phyloP scores from a whole-genome alignment of 1,140 invertebrate genomes.

The Pissodes strobi region DNA sequence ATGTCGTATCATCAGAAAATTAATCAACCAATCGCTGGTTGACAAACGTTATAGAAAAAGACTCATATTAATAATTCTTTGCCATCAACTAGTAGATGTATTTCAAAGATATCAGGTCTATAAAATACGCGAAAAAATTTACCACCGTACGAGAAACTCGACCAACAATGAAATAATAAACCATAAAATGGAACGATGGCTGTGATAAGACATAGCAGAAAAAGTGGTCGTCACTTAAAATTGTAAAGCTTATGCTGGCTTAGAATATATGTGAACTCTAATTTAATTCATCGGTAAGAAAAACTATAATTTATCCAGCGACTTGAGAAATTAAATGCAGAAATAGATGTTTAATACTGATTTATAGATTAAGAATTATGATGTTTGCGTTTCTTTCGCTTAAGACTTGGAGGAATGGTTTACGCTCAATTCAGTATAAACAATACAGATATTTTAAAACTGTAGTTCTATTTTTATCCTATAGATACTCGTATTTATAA shows the following conservation, averaged over 20 bases:
- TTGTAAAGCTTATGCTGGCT: slow-evolving; percentile 35
- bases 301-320: slow-evolving; percentile 31
- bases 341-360: slow-evolving; percentile 34
- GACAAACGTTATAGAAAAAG: slow-evolving; percentile 18
- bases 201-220: slow-evolving; percentile 21
- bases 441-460: too few species aligned
- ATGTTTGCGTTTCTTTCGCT: slow-evolving; percentile 27
- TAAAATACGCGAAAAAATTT: slow-evolving; percentile 18
- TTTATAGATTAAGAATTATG: slow-evolving; percentile 37
- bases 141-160: slow-evolving; percentile 27
- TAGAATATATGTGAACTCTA: slow-evolving; percentile 27
- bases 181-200: slow-evolving; percentile 28
- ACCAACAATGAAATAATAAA: slow-evolving; percentile 37
- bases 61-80: slow-evolving; percentile 27
- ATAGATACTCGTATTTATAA: too few species aligned
- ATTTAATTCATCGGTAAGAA: slow-evolving; percentile 20
- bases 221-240: slow-evolving; percentile 24
- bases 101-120: slow-evolving; percentile 28
- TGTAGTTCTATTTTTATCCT: too few species aligned
- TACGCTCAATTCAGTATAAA: too few species aligned
- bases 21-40: slow-evolving; percentile 6
- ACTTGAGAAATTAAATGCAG: slow-evolving; percentile 26
- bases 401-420: too few species aligned
- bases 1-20: slow-evolving; percentile 16
- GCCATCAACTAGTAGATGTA: slow-evolving; percentile 21